Evolutionary conservation across 1,140 invertebrate genomes (phyloP), one percentile per base, ranked within the genome.

Genomic region (Temnothorax curvispinosus): DNA sequence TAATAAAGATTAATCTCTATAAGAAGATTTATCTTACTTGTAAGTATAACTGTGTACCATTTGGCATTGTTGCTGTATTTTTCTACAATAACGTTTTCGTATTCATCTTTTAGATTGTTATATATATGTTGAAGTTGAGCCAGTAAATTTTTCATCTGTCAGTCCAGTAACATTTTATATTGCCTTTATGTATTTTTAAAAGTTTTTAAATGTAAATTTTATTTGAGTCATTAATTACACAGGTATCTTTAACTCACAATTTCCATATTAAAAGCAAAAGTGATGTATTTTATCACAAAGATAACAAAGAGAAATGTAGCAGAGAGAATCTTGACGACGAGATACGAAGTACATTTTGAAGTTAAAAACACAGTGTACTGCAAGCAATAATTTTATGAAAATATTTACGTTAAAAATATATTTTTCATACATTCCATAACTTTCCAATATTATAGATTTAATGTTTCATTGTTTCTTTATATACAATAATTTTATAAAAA

Each of bases 91-190:
- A 38, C 21, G 11, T 50, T 27, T 71, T 71, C 67, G 50, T 50
- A 18, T 71, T 50, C n/a, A 50, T 71, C 11, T 50, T 32, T 18
- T 50, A 71, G 4, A 15, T 15, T 2, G 2, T 50, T 7, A 9
- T 71, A 9, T 27, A 71, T 9, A 71, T 71, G 2, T 18, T 71
- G 67, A 50, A 71, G 44, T 71, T 71, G 67, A 3, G 21, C n/a
- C 21, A 71, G 3, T 71, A 71, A 71, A 47, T 71, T 13, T 15
- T 71, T 71, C 3, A 71, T 11, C 67, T 71, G 13, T 50, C 3
- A 71, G 2, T 32, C 7, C n/a, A 50, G 13, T 27, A 32, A 38
- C 13, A 71, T 69, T 69, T 71, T 71, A 50, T 71, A 41, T 2
- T 11, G 11, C 6, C 35, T 67, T 67, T 44, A n/a, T 50, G 41